Conservation (phyloP, 1,140 invertebrate species). For the Bilobella aurantiaca region DNA sequence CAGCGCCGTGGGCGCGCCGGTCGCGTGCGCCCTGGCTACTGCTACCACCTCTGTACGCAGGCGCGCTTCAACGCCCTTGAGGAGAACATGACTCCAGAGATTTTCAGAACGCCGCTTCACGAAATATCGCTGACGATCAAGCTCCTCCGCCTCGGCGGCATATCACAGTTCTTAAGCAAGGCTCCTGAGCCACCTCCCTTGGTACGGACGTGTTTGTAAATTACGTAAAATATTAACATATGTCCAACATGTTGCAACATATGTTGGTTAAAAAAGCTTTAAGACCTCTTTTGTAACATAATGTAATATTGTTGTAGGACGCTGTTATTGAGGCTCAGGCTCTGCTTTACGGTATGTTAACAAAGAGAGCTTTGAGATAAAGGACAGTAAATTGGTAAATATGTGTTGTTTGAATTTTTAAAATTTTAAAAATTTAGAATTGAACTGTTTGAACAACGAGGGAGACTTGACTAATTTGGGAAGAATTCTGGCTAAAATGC, state of each 20-base stretch:
- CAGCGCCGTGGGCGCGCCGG: constrained; percentile 85
- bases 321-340: constrained; percentile 86
- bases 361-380: no score
- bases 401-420: no score
- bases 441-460: constrained; percentile 73
- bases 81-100: constrained; percentile 86
- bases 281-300: constrained; percentile 3
- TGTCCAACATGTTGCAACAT: constrained; percentile 42
- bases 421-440: no score
- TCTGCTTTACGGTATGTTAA: constrained; percentile 45
- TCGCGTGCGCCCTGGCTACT: constrained; percentile 72
- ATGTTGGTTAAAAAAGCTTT: constrained; percentile 39
- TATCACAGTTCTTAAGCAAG: constrained; percentile 85
- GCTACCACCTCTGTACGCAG: constrained; percentile 70
- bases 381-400: no score
- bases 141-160: constrained; percentile 72
- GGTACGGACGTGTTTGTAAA: constrained; percentile 39
- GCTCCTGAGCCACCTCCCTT: constrained; percentile 87
- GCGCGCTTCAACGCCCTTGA: constrained; percentile 64
- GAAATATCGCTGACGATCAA: constrained; percentile 77
- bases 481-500: constrained; percentile 79
- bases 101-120: constrained; percentile 88
- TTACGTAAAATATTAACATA: no score
- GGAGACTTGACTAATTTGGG: constrained; percentile 83
- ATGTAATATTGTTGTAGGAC: constrained; percentile 44